These are phyloP conservation scores for Anthopleura xanthogrammica DNA, from an alignment of 92 coral and sea anemone genomes.

Conservation along the genomic window DNA sequence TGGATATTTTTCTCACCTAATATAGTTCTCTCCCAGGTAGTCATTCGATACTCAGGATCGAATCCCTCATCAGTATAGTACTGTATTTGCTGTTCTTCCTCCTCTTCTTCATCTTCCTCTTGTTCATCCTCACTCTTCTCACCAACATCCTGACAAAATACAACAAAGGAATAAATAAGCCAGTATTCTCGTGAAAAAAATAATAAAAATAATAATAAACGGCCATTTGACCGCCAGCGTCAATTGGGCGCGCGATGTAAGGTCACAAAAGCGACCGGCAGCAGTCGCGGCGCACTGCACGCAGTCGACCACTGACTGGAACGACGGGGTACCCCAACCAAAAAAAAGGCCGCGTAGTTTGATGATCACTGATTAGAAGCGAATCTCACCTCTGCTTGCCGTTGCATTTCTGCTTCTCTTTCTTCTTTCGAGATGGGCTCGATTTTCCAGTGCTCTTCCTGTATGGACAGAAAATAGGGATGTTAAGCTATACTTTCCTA, in stretches of 20 bases:
- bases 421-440: slow-evolving; percentile 82
- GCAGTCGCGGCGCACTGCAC: too few species aligned
- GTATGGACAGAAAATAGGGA: background rate
- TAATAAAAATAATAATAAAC: too few species aligned
- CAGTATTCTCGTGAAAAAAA: too few species aligned
- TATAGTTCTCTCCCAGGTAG: slow-evolving; percentile 89
- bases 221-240: too few species aligned
- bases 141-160: slow-evolving; percentile 23
- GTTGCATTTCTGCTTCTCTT: slow-evolving; percentile 68
- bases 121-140: slow-evolving; percentile 47
- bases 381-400: slow-evolving; percentile 48
- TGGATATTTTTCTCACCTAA: slow-evolving; percentile 59
- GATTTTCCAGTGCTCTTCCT: slow-evolving; percentile 99
- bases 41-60: slow-evolving; percentile 73
- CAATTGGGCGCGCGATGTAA: too few species aligned
- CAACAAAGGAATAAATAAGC: background rate
- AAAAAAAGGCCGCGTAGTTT: background rate
- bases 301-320: too few species aligned
- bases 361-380: background rate
- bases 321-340: background rate
- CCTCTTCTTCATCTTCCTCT: slow-evolving; percentile 46
- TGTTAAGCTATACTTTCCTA: background rate
- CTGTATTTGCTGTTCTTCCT: slow-evolving; percentile 38
- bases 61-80: slow-evolving; percentile 53
- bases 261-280: too few species aligned